Base-by-base conservation (phyloP, 2,113 vertebrate genomes). In the Podarcis cretensis region DNA sequence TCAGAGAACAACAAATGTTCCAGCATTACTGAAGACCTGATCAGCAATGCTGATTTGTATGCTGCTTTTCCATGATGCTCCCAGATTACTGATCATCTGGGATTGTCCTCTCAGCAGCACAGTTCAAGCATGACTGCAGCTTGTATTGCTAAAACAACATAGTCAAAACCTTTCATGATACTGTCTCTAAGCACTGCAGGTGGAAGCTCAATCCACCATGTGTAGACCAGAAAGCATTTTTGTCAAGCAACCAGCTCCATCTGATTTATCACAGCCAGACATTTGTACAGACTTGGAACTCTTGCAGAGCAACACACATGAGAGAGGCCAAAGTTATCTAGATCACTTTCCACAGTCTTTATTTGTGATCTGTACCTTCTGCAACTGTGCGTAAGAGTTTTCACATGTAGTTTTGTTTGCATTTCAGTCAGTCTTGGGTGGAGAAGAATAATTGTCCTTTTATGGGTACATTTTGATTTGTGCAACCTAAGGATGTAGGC, bases 21-120 rank as follows among this genome's bases (percentile, higher is more conserved):
- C 59, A 90, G 69, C 79, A 91, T 90, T 92, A 18, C 73, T 76
- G 54, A 65, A 65, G 57, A 13, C 27, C 25, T 86, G 30, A 30
- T 71, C 27, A n/a, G 27, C 23, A 54, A 30, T n/a, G 10, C 40
- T 54, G 16, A 71, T 8, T 71, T 54, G 40, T 32, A 20, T 6
- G 13, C 27, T 32, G 30, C n/a, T 84, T 20, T 83, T 69, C 54
- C 27, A 54, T 20, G 43, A n/a, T 27, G 40, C 82, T 71, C 30
- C 18, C 16, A 54, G 27, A 48, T 83, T 48, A 83, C 66, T 30
- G 35, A 48, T 69, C 40, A 83, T 83, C 37, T 66, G 59, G 30
- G 48, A 80, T 2, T 43, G 40, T 78, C 21, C 9, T 30, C 9
- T n/a, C 30, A 57, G 78, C 48, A n/a, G 13, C 37, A 59, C 5